phyloP scores from a whole-genome alignment of 2,113 vertebrate genomes.

The Progne subis region DNA sequence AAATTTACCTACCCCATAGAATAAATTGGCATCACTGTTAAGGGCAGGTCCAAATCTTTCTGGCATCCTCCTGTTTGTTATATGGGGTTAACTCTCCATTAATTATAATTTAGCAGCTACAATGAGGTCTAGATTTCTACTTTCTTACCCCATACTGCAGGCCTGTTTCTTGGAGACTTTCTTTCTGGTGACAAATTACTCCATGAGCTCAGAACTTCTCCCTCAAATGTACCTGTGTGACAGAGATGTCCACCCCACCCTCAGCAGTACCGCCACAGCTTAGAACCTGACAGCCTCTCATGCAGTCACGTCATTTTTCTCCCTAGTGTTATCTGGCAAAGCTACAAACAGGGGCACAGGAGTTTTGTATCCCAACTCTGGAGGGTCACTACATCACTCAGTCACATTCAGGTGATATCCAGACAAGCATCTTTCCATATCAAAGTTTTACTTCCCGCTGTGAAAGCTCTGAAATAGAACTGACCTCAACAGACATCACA shows the following conservation, averaged over 20 bases:
- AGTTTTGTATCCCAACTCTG: neutral
- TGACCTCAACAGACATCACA: neutral
- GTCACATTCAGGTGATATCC: neutral
- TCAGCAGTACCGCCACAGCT: neutral
- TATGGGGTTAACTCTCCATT: neutral
- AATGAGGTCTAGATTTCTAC: neutral
- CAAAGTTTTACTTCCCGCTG: neutral
- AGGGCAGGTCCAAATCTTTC: neutral
- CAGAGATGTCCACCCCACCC: neutral
- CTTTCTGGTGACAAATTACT: neutral
- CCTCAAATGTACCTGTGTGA: fast-evolving
- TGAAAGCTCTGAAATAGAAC: neutral
- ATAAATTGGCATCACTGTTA: fast-evolving
- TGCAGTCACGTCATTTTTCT: neutral
- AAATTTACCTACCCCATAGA: neutral
- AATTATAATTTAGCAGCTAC: neutral
- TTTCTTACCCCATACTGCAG: neutral
- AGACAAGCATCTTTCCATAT: neutral
- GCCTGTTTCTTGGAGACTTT: neutral
- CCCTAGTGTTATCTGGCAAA: neutral
- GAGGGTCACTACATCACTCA: neutral
- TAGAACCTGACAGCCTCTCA: neutral
- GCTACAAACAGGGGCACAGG: neutral
- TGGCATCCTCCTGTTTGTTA: neutral
- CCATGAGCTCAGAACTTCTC: neutral